phyloP scores from a whole-genome alignment of 2,888 invertebrate genomes.

The Eubasilissa splendida region DNA sequence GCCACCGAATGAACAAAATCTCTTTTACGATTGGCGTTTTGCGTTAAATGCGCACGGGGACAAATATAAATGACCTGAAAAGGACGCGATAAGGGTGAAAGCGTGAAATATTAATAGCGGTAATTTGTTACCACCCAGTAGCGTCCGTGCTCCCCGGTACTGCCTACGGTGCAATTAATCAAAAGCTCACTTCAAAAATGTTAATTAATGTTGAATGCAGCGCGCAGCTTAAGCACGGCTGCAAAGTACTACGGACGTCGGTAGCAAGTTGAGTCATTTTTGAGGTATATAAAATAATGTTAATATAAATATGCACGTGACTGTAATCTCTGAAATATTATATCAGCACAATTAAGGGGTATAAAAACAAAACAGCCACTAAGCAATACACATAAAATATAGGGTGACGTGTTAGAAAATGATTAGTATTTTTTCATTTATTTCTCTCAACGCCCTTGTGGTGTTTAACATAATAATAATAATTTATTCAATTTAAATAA shows the following conservation, averaged over 20 bases:
- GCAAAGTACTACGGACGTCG: neutral
- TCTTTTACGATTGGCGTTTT: slow-evolving; percentile 44
- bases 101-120: slow-evolving; percentile 53
- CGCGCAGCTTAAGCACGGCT: slow-evolving; percentile 7
- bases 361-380: no score
- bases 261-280: neutral
- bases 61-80: slow-evolving; percentile 42
- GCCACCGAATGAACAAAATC: slow-evolving; percentile 16
- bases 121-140: slow-evolving; percentile 46
- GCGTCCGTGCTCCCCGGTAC: slow-evolving; percentile 25
- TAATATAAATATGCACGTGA: neutral
- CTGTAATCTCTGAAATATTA: no score
- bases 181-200: slow-evolving; percentile 43
- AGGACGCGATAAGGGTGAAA: slow-evolving; percentile 38
- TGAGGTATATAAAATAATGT: neutral
- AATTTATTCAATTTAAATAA: no score
- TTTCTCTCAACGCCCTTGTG: no score
- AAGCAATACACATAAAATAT: no score
- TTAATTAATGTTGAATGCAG: slow-evolving; percentile 26
- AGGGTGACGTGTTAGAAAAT: no score
- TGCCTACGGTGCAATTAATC: slow-evolving; percentile 34
- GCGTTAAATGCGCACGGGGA: slow-evolving; percentile 30
- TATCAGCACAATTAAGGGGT: no score
- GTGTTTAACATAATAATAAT: no score
- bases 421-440: no score